Base-by-base conservation (phyloP, 2,113 vertebrate species). In the Rhea pennata region DNA sequence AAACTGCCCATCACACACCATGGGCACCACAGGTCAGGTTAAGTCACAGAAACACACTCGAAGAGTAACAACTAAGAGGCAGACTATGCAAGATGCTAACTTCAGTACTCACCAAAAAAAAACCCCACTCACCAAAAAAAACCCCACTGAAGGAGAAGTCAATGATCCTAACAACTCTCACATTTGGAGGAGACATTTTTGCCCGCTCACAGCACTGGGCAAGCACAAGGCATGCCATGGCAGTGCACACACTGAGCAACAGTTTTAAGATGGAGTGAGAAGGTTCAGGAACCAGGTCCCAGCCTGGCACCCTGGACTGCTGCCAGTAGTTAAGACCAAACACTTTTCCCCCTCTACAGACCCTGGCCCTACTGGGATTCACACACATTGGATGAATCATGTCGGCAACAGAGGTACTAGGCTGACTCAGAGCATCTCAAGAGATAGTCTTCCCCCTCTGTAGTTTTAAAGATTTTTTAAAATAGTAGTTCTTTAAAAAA, bases 381-480 rank as follows among this genome's bases (percentile, higher is more conserved):
- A 90, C n/a, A 76, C n/a, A n/a, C n/a, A n/a, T n/a, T 26, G 72
- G 81, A 76, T 75, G 75, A 94, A 90, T 96, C 93, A 88, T 12
- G 4, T 64, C 78, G 71, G 14, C 8, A 91, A 91, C 51, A 87
- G n/a, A n/a, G n/a, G n/a, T n/a, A n/a, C n/a, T n/a, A 77, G 40
- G 1, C 76, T 95, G 92, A 95, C 84, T 95, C 94, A 79, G 86
- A 62, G 61, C 87, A 85, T 58, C 93, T 92, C 79, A 86, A 93
- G 88, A 87, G 20, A 51, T 27, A 70, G 46, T 72, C 87, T 88
- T 94, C 90, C 85, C 80, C 93, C 90, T 81, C 82, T 40, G 44
- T 19, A 31, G 46, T 91, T 95, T 73, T 75, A 46, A 94, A 94
- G 83, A 50, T 72, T 31, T 69, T 91, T 89, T 93, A 91, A 94